A percentile compares a stretch with the other conserved stretches of the same genome.
Conservation (phyloP, 2,113 vertebrate species). For the Brienomyrus longianalis region DNA sequence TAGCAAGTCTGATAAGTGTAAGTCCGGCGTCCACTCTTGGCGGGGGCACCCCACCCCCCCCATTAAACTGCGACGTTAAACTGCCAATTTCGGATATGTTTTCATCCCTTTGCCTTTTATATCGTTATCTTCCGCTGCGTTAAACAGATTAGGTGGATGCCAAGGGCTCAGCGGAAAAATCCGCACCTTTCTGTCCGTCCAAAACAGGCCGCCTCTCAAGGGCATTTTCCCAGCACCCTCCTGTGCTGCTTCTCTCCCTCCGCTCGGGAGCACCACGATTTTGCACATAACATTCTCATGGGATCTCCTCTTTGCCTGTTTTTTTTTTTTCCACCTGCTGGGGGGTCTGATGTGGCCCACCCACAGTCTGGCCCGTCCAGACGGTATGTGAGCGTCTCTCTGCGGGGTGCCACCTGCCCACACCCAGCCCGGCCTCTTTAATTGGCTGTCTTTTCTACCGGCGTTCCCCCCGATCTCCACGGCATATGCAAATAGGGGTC, state of each 20-base stretch:
- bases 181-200: not conserved
- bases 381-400: constrained; percentile 24
- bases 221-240: not conserved
- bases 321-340: constrained; percentile 5
- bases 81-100: not conserved
- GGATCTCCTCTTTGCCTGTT: not conserved
- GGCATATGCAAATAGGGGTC: constrained; percentile 44
- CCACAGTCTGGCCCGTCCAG: constrained; percentile 27
- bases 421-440: constrained; percentile 3
- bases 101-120: not conserved
- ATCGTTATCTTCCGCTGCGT: not conserved
- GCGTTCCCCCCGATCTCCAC: constrained; percentile 14
- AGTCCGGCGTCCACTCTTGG: not conserved
- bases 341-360: constrained; percentile 1
- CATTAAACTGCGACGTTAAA: not conserved
- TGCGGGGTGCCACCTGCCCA: constrained; percentile 11
- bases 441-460: constrained; percentile 20
- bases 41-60: not conserved
- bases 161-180: not conserved
- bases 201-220: not conserved
- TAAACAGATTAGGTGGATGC: not conserved
- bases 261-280: not conserved
- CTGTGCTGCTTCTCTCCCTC: not conserved
- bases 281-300: not conserved
- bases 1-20: not conserved